Conservation (phyloP, 2,888 invertebrate species). For the Digitonthophagus gazella region DNA sequence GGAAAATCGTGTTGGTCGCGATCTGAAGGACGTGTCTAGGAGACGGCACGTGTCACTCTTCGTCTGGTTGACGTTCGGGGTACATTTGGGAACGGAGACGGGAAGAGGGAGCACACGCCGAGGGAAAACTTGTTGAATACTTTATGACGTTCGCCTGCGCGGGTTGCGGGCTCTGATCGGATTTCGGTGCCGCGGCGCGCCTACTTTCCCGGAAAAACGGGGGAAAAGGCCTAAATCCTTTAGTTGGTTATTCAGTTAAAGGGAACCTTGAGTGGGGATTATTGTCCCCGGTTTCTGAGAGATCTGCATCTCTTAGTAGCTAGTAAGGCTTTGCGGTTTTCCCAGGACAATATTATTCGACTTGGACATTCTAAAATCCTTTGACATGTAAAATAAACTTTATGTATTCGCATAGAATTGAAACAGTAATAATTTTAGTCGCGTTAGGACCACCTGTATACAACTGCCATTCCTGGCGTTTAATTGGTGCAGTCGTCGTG, state of each 20-base stretch:
- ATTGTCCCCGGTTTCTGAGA: neutral
- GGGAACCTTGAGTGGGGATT: neutral
- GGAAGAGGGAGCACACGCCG: neutral
- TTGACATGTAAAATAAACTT: neutral
- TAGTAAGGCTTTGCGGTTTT: neutral
- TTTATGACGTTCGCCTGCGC: neutral
- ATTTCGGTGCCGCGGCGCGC: neutral
- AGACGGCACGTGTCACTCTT: neutral
- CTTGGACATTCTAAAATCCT: neutral
- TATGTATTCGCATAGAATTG: neutral
- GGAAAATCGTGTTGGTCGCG: neutral
- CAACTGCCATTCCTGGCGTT: neutral
- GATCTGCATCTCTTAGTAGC: neutral
- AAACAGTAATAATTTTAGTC: neutral
- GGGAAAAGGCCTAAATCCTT: neutral
- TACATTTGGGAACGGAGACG: neutral
- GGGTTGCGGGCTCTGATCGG: neutral
- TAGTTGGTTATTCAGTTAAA: neutral
- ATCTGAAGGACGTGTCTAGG: neutral
- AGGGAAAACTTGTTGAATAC: neutral
- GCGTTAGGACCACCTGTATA: neutral
- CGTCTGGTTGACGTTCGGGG: neutral
- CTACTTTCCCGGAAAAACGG: neutral
- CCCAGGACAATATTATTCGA: neutral
- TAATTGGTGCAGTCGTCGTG: neutral